phyloP scores from a whole-genome alignment of 2,888 invertebrate genomes.

The Drosophila anomelani region DNA sequence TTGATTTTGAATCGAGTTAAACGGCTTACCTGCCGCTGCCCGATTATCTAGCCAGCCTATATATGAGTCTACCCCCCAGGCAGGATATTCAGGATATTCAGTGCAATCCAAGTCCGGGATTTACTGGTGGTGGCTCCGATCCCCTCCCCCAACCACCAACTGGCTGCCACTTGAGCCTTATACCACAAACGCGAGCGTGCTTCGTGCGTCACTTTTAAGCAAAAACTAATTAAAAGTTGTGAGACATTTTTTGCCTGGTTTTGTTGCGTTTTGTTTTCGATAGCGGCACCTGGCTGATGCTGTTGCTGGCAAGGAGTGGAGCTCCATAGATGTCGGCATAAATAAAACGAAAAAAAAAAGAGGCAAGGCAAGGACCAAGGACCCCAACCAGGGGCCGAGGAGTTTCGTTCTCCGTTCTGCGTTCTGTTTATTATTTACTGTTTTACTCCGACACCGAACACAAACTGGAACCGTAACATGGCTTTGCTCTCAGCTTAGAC shows the following conservation, averaged over 20 bases:
- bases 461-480: conserved; percentile 24
- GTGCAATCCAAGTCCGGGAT: conserved; percentile 21
- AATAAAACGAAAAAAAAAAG: conserved; percentile 36
- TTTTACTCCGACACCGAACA: conserved; percentile 65
- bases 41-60: conserved; percentile 20
- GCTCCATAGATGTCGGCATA: conserved; percentile 23
- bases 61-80: not conserved
- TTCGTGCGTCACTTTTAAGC: conserved; percentile 76
- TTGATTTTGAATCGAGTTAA: conserved; percentile 16
- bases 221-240: conserved; percentile 85
- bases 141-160: not conserved
- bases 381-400: conserved; percentile 16
- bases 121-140: not conserved
- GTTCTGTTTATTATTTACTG: conserved; percentile 72
- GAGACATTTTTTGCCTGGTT: conserved; percentile 81
- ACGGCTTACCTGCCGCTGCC: not conserved
- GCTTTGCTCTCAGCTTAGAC: too few species aligned
- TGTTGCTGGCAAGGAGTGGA: conserved; percentile 6
- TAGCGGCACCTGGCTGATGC: conserved; percentile 50
- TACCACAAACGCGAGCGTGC: conserved; percentile 43
- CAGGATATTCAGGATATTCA: not conserved
- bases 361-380: conserved; percentile 7
- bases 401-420: conserved; percentile 48
- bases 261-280: conserved; percentile 51
- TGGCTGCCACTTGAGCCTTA: conserved; percentile 16